A percentile compares a stretch with the other conserved stretches of the same genome.
Conservation (phyloP, 2,888 invertebrate genomes). For the Macrosiphum euphorbiae region DNA sequence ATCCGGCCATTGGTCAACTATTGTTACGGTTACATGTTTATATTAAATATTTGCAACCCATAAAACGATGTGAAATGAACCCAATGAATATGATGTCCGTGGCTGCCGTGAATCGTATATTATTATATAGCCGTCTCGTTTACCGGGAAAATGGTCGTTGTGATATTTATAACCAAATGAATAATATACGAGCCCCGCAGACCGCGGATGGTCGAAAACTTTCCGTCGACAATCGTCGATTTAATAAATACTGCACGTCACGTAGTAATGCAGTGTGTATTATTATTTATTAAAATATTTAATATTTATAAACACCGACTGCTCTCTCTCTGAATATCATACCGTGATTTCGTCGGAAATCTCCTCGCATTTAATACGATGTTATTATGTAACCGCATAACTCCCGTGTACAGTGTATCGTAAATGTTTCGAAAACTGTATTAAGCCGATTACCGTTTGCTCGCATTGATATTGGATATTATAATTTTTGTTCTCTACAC, state of each 20-base stretch:
- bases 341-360: background rate
- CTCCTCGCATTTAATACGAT: background rate
- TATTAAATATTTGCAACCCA: background rate
- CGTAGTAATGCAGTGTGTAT: background rate
- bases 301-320: background rate
- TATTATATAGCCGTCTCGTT: background rate
- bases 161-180: background rate
- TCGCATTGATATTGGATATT: background rate
- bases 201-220: slow-evolving; percentile 34
- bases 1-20: background rate
- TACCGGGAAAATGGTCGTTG: slow-evolving; percentile 3
- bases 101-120: background rate
- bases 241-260: background rate
- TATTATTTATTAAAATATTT: slow-evolving; percentile 2
- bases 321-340: background rate
- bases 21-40: background rate
- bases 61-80: background rate
- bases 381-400: background rate
- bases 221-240: slow-evolving; percentile 28
- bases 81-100: background rate
- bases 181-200: background rate
- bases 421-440: background rate
- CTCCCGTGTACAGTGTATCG: background rate
- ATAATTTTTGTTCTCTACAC: too few relatives aligned
- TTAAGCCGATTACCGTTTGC: background rate